Evolutionary conservation across 2,113 vertebrate species (phyloP), one percentile per base, ranked within the genome.

Genomic region (Brevimyrus niger): DNA sequence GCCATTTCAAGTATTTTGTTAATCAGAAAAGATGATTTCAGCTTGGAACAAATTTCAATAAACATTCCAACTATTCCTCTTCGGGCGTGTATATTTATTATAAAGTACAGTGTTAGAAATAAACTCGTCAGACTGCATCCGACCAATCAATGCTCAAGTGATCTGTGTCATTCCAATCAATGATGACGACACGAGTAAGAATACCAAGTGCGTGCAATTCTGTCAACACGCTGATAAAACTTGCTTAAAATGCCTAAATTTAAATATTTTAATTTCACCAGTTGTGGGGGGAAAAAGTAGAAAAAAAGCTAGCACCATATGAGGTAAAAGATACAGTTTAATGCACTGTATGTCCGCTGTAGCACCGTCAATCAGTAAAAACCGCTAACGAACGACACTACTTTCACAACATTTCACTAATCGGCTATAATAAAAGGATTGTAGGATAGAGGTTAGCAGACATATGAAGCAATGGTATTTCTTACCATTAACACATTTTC

Each of bases 301-400:
- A 55, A 46, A 96, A 95, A 96, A 95, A 92, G 91, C 76, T 95
- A 96, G 95, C 96, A 96, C 96, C 96, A 93, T 95, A 94, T 95
- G 95, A 96, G 95, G 95, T 96, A 95, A 94, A 93, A 94, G 89
- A 94, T 93, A 94, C 91, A 94, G 92, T 82, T 76, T 87, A 51
- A 92, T 92, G 15, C 92, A 95, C 95, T 94, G 89, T 93, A 90
- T 80, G 95, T 94, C 93, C 95, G 95, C 95, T 95, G 93, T 95
- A 96, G 95, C 96, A 96, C 95, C 95, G 93, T 95, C 94, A 93
- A 95, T 94, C 92, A 95, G 94, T 95, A 46, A 83, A 73, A 89
- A 73, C 86, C 50, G 21, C 50, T 89, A 82, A 82, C 44, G 69
- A 83, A 50, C 27, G 80, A 31, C 82, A 42, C 80, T 55, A 84